These are phyloP conservation scores for Bufotes viridis DNA, from an alignment of 2,797 vertebrate species.

Conservation along the genomic window DNA sequence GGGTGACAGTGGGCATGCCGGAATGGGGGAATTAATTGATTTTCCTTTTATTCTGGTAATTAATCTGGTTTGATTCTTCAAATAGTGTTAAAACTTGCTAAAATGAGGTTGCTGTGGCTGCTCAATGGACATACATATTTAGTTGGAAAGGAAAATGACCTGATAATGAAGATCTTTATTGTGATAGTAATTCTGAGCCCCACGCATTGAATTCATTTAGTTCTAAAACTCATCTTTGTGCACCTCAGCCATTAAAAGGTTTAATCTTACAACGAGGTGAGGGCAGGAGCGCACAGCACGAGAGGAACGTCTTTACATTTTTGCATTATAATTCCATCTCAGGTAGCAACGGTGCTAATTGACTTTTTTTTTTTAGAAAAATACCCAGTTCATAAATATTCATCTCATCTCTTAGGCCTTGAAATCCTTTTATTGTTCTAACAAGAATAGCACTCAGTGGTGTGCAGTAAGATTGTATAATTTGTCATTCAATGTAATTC, in stretches of 20 bases:
- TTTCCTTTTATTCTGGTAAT: not conserved
- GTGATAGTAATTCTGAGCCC: not conserved
- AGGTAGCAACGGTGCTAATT: conserved; percentile 64
- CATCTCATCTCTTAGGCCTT: conserved; percentile 63
- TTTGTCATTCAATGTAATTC: conserved; percentile 71
- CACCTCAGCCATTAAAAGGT: conserved; percentile 27
- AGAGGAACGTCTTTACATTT: conserved; percentile 25
- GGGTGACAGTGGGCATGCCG: not conserved
- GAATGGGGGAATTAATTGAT: not conserved
- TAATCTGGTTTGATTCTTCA: not conserved
- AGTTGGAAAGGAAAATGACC: not conserved
- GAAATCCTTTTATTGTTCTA: conserved; percentile 69
- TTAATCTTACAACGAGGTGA: conserved; percentile 43
- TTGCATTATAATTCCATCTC: conserved; percentile 63
- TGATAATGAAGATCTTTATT: not conserved
- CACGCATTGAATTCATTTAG: not conserved
- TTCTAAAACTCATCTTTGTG: conserved; percentile 18
- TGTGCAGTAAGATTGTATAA: conserved; percentile 63
- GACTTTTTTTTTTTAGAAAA: conserved; percentile 58
- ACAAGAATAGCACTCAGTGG: conserved; percentile 60
- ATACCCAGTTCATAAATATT: conserved; percentile 68
- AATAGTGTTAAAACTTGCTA: not conserved
- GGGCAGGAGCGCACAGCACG: conserved; percentile 3
- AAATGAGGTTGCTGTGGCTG: not conserved
- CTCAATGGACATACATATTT: not conserved